Conservation (phyloP, 2,888 invertebrate genomes). For the Pyrrhosoma nymphula region DNA sequence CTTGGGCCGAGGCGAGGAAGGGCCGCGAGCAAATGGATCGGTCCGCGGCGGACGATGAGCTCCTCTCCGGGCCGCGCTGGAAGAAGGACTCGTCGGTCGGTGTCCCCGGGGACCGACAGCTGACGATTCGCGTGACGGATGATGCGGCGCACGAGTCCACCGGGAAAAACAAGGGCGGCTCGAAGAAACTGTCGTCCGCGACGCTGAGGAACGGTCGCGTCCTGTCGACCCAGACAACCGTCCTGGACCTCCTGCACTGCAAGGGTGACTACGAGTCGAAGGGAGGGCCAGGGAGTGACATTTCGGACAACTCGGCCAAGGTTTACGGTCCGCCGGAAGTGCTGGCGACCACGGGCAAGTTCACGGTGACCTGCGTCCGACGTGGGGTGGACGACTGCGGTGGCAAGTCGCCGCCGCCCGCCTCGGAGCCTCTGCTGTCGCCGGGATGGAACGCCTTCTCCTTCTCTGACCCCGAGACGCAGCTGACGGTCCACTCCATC, state of each 20-base stretch:
- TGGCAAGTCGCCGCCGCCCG: conserved; percentile 70
- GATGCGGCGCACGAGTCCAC: conserved; percentile 4
- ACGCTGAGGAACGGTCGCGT: conserved; percentile 43
- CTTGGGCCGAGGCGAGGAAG: conserved; percentile 52
- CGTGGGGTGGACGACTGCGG: conserved; percentile 70
- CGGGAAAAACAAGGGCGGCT: neutral
- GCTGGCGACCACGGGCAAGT: conserved; percentile 51
- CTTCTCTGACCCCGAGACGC: conserved; percentile 72
- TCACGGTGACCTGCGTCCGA: conserved; percentile 43
- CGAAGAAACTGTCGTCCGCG: neutral
- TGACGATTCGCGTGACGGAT: conserved; percentile 54
- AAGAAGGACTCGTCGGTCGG: conserved; percentile 17
- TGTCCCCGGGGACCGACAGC: neutral
- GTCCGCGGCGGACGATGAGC: conserved; percentile 1
- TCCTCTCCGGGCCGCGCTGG: conserved; percentile 40
- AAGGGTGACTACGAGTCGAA: neutral
- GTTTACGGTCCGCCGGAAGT: neutral
- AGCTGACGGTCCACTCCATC: conserved; percentile 71
- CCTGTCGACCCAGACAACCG: conserved; percentile 4
- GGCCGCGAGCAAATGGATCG: conserved; percentile 52
- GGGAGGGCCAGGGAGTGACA: neutral
- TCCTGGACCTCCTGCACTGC: neutral
- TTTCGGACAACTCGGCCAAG: conserved; percentile 14
- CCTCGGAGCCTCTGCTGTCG: conserved; percentile 69
- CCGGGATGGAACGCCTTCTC: conserved; percentile 72